Evolutionary conservation across 1,140 invertebrate species (phyloP), one percentile per base, ranked within the genome.

Genomic region (Hermetia illucens): DNA sequence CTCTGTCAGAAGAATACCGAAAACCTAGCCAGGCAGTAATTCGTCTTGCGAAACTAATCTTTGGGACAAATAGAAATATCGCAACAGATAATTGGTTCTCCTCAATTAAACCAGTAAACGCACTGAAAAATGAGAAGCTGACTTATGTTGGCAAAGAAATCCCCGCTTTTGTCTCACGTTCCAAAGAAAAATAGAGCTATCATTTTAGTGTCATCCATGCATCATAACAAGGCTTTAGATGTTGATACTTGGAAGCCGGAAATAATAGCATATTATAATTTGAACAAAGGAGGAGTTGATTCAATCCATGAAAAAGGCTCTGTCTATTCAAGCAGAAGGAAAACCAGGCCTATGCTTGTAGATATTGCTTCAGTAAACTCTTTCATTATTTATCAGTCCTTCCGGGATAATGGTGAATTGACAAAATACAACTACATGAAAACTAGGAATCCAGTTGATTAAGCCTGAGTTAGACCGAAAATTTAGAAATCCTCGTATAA

Each of bases 261-360:
- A 42, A 61, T 63, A 10, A 53, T 58, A 19, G 40, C 41, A 18
- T 50, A 47, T 41, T 63, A 61, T 37, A 64, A 68, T 44, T 33
- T 34, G 12, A 63, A 56, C 5, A 70, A 69, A 53, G 56, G 58
- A 19, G 62, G 55, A 27, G 63, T 68, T 2, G 64, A 67, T 39
- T 51, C 47, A 6, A 31, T 65, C 6, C 56, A 68, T 24, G 32
- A 43, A 39, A 47, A 42, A 39, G 27, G 17, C 15, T 40, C 29
- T 18, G 45, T 40, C 24, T 41, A 27, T 13, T 37, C 44, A 20
- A 44, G 37, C 10, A 35, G 46, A 12, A 34, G 45, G 38, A 17
- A 40, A 39, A 52, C 49, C 40, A n/a, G n/a, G n/a, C n/a, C n/a
- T n/a, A n/a, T n/a, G n/a, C n/a, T n/a, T n/a, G n/a, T n/a, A n/a